A percentile compares a stretch with the other conserved stretches of the same genome.
phyloP scores from a whole-genome alignment of 2,797 vertebrate genomes.

The Siniperca scherzeri region DNA sequence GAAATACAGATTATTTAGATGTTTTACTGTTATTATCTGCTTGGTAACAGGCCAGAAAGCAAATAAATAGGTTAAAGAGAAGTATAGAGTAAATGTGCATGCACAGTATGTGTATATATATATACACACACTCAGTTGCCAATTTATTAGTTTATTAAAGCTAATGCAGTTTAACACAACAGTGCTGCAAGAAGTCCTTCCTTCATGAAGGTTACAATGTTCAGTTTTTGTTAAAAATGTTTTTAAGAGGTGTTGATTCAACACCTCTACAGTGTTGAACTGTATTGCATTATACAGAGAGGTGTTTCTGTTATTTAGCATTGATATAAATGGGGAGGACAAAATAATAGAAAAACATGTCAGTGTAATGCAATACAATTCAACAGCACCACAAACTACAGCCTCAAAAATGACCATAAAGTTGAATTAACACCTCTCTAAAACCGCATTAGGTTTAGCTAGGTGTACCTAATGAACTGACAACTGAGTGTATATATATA shows the following conservation, averaged over 20 bases:
- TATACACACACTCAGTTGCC: not conserved
- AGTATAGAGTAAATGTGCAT: not conserved
- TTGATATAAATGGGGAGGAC: not conserved
- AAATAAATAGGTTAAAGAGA: conserved; percentile 6
- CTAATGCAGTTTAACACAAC: no score
- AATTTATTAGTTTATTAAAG: not conserved
- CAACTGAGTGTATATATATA: no score
- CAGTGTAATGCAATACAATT: not conserved
- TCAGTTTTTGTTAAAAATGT: no score
- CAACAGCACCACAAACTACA: not conserved
- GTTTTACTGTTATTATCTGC: not conserved
- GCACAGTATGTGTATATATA: not conserved
- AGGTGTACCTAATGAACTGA: not conserved
- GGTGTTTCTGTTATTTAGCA: not conserved
- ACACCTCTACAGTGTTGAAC: no score
- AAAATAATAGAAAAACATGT: conserved; percentile 4
- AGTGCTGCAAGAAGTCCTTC: no score
- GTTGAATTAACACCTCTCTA: no score
- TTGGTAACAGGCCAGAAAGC: not conserved
- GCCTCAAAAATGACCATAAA: no score
- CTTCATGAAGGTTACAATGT: no score
- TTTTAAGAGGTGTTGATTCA: not conserved
- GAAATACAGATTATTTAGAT: not conserved
- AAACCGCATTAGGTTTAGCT: not conserved
- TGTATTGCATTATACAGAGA: no score